Conservation (phyloP, 2,797 vertebrate genomes). For the Sorex maritimensis region DNA sequence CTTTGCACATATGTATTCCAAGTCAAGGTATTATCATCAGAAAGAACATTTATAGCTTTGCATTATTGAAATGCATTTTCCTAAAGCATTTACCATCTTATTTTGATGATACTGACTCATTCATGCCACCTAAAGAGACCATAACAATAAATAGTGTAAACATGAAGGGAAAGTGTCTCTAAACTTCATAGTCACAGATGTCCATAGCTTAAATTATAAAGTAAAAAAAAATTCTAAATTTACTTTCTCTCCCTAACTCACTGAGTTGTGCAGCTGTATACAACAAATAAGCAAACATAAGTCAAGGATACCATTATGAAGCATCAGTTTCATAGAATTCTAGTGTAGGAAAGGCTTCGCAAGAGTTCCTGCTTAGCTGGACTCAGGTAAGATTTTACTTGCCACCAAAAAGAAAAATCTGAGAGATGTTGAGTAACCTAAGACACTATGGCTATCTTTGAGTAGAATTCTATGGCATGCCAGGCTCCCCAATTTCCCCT, state of each 20-base stretch:
- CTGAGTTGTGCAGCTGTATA: constrained; percentile 22
- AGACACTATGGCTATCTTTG: constrained; percentile 1
- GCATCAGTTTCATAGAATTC: constrained; percentile 30
- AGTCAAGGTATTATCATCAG: constrained; percentile 59
- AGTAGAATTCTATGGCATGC: neutral
- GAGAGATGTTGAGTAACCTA: constrained; percentile 29
- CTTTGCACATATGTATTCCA: constrained; percentile 33
- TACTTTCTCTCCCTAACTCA: constrained; percentile 55
- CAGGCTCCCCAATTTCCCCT: constrained; percentile 44
- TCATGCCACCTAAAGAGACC: constrained; percentile 64
- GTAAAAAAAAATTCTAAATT: constrained; percentile 72
- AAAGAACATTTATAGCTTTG: constrained; percentile 51
- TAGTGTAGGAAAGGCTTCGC: constrained; percentile 1
- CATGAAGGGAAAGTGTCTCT: neutral
- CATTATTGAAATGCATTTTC: constrained; percentile 66
- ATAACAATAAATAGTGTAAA: constrained; percentile 63
- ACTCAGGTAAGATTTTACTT: constrained; percentile 1
- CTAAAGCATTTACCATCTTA: constrained; percentile 44
- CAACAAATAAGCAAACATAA: constrained; percentile 25
- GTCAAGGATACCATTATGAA: neutral
- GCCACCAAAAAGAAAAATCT: constrained; percentile 39
- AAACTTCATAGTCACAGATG: constrained; percentile 68
- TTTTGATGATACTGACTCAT: constrained; percentile 74
- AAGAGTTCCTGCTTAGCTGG: neutral
- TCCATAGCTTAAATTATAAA: constrained; percentile 60